These are phyloP conservation scores for Cladopsammia gracilis DNA, from an alignment of 64 coral and sea anemone genomes.

Conservation along the genomic window DNA sequence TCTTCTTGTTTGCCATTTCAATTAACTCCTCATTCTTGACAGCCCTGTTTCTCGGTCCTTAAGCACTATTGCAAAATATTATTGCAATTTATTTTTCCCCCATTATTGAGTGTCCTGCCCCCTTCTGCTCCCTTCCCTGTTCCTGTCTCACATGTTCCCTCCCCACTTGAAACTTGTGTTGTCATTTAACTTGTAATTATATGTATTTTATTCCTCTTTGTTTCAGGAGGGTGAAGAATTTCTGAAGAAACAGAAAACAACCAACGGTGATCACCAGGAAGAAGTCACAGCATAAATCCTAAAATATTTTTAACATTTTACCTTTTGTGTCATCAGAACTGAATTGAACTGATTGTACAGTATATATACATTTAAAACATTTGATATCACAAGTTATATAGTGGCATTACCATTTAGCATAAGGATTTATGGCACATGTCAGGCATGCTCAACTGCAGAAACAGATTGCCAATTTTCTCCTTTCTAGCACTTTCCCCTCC, in stretches of 20 bases:
- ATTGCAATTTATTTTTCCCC: too few relatives aligned
- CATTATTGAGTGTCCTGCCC: too few relatives aligned
- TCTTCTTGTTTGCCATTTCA: too few relatives aligned
- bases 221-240: conserved; percentile 90
- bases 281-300: conserved; percentile 71
- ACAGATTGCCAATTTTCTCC: background rate
- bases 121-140: too few relatives aligned
- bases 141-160: too few relatives aligned
- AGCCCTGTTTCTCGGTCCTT: too few relatives aligned
- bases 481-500: background rate
- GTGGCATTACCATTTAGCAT: background rate
- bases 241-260: conserved; percentile 77
- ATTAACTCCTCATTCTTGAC: too few relatives aligned
- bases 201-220: background rate
- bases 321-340: background rate
- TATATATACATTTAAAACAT: conserved; percentile 32
- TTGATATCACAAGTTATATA: background rate
- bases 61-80: too few relatives aligned
- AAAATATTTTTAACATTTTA: background rate
- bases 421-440: too few relatives aligned
- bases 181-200: too few relatives aligned
- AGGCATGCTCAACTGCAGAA: too few relatives aligned
- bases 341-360: conserved; percentile 43
- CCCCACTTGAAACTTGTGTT: too few relatives aligned
- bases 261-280: conserved; percentile 65